Evolutionary conservation across 2,113 vertebrate genomes (phyloP).

Genomic region (Calidris pygmaea): DNA sequence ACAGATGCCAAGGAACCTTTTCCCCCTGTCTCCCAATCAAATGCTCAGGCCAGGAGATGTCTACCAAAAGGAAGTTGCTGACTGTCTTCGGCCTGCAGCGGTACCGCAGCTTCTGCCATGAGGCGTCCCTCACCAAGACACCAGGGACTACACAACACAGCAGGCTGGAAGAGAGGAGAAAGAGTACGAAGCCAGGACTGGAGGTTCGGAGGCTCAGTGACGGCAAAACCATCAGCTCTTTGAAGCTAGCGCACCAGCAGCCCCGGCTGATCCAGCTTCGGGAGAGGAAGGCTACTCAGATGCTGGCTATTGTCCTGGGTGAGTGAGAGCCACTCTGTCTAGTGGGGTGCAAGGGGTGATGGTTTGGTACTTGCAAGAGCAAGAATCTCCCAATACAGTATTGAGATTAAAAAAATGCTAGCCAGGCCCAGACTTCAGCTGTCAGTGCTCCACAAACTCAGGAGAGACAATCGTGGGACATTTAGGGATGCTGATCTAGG

Average conservation of each 20-base stretch:
- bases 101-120: constrained; percentile 88
- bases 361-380: background rate
- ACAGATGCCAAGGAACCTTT: constrained; percentile 50
- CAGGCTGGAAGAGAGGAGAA: constrained; percentile 34
- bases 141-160: constrained; percentile 62
- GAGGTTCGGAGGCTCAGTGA: constrained; percentile 84
- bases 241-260: constrained; percentile 71
- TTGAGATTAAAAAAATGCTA: background rate
- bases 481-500: background rate
- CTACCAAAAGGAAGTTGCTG: constrained; percentile 73
- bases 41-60: constrained; percentile 42
- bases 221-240: constrained; percentile 79
- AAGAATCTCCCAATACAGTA: background rate
- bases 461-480: background rate
- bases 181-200: constrained; percentile 63
- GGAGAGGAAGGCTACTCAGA: constrained; percentile 95
- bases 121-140: constrained; percentile 75
- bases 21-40: constrained; percentile 56
- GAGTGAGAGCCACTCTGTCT: constrained; percentile 60
- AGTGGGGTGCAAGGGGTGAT: background rate
- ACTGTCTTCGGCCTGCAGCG: constrained; percentile 77
- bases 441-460: background rate
- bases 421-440: background rate
- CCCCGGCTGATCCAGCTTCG: constrained; percentile 81
- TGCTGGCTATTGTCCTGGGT: constrained; percentile 93